A percentile compares a stretch with the other conserved stretches of the same genome.
Conservation (phyloP, 2,888 invertebrate genomes). For the Xanthia icteritia region DNA sequence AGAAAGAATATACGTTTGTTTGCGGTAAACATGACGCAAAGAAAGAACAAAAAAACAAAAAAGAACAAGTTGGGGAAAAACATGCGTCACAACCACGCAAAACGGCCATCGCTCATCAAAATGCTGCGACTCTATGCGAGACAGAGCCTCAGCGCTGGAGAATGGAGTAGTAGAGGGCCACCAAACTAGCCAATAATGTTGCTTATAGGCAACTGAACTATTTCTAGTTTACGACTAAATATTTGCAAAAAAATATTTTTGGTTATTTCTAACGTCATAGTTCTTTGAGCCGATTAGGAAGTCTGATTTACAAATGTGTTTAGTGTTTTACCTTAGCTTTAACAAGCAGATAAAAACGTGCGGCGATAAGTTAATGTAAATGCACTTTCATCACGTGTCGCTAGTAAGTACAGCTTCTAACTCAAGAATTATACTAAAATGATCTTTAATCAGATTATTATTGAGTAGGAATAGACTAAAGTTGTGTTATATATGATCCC, state of each 20-base stretch:
- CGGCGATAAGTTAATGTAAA: slow-evolving; percentile 69
- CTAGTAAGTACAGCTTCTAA: slow-evolving; percentile 37
- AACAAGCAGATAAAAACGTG: slow-evolving; percentile 63
- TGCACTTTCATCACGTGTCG: slow-evolving; percentile 70
- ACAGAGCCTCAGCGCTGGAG: too few relatives aligned
- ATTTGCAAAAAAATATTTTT: not conserved
- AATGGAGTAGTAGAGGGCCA: not conserved
- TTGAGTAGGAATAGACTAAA: slow-evolving; percentile 7
- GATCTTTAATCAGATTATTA: slow-evolving; percentile 20
- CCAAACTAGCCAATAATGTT: not conserved
- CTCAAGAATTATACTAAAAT: slow-evolving; percentile 54
- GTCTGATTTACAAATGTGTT: slow-evolving; percentile 4
- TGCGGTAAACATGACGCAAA: too few relatives aligned
- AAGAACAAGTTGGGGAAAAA: too few relatives aligned
- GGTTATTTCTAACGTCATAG: not conserved
- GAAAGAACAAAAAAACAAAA: too few relatives aligned
- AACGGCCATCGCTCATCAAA: too few relatives aligned
- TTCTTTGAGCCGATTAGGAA: not conserved
- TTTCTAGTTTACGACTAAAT: not conserved
- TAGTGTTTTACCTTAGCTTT: slow-evolving; percentile 49
- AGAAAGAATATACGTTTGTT: too few relatives aligned
- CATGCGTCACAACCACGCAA: too few relatives aligned
- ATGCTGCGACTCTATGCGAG: too few relatives aligned
- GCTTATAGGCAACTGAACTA: not conserved
- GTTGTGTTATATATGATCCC: not conserved